Evolutionary conservation across 2,888 invertebrate genomes (phyloP).

Genomic region (Gonocerus acuteangulatus): DNA sequence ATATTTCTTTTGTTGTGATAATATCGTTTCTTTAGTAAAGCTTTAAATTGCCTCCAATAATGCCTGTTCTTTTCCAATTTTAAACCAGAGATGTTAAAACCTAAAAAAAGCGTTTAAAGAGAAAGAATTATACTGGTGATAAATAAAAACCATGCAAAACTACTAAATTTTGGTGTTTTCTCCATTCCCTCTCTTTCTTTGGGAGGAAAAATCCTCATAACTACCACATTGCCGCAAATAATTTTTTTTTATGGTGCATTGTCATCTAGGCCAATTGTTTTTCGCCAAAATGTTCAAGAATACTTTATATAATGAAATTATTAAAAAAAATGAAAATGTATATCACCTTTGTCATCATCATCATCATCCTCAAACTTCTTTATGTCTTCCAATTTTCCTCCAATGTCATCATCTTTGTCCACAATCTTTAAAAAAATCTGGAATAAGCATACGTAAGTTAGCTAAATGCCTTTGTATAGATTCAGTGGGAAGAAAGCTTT

Average conservation of each 20-base stretch:
- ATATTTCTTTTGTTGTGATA: conserved; percentile 47
- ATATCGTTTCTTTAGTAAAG: conserved; percentile 47
- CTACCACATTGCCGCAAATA: no score
- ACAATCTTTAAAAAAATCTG: conserved; percentile 24
- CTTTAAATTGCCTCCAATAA: conserved; percentile 43
- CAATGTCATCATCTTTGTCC: conserved; percentile 14
- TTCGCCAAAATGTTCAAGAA: no score
- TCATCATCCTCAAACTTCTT: conserved; percentile 17
- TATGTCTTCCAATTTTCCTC: conserved; percentile 8
- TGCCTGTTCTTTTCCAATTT: not conserved
- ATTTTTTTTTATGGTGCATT: no score
- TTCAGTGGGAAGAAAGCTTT: no score
- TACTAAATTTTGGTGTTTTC: no score
- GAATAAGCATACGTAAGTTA: no score
- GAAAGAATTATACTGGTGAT: not conserved
- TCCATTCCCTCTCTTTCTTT: no score
- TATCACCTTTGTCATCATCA: not conserved
- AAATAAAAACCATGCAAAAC: no score
- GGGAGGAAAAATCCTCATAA: no score
- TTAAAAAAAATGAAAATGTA: not conserved
- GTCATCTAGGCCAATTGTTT: no score
- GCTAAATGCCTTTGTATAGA: no score
- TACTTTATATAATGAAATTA: no score
- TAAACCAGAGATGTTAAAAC: not conserved
- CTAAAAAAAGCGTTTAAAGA: not conserved